Conservation (phyloP, 2,113 vertebrate species). For the Cryptoleucopteryx plumbea region DNA sequence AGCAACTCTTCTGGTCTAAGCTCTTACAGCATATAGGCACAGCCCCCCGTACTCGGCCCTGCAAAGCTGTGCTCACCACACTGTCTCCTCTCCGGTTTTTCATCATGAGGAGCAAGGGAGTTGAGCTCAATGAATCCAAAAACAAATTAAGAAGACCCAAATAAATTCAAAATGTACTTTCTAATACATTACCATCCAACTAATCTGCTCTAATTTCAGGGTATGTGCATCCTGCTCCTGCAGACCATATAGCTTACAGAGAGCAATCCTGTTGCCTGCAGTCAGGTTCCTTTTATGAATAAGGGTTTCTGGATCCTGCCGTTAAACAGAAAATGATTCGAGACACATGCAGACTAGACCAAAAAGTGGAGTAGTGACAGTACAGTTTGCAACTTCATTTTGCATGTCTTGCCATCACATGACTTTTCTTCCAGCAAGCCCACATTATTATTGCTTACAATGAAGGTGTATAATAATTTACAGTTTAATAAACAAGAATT, state of each 20-base stretch:
- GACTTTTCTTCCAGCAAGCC: background rate
- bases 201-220: background rate
- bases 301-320: background rate
- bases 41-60: background rate
- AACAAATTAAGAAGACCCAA: background rate
- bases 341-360: background rate
- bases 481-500: background rate
- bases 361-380: background rate
- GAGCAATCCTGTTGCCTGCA: background rate
- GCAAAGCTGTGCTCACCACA: background rate
- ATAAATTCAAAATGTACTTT: background rate
- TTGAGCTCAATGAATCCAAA: background rate
- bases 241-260: background rate
- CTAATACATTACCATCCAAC: background rate
- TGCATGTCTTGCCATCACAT: background rate
- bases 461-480: background rate
- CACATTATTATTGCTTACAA: background rate
- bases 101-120: background rate
- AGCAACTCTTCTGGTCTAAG: background rate
- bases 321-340: background rate
- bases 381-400: background rate
- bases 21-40: accelerated
- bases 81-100: background rate
- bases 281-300: background rate
- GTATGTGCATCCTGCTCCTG: background rate